These are phyloP conservation scores for Podarcis lilfordi DNA, from an alignment of 2,797 vertebrate species.

Conservation along the genomic window DNA sequence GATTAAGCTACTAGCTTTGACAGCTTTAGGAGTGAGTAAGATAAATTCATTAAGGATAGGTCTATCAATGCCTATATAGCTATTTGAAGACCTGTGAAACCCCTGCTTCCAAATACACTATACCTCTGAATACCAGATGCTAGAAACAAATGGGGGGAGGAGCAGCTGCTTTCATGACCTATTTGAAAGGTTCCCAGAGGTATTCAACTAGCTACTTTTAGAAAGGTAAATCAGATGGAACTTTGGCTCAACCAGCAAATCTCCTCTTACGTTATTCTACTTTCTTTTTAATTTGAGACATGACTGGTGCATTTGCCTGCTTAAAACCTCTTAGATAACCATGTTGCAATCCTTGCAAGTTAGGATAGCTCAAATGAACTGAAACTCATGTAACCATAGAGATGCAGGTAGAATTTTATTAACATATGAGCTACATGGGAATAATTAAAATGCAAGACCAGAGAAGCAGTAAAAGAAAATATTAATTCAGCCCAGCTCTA, in stretches of 20 bases:
- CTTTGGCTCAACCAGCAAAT: background rate
- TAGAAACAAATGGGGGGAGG: background rate
- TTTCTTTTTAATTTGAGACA: background rate
- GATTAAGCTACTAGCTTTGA: background rate
- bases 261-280: background rate
- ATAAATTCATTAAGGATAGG: background rate
- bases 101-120: no score
- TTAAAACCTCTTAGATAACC: background rate
- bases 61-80: no score
- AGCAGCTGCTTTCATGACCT: background rate
- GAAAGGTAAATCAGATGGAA: background rate
- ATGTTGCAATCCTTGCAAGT: background rate
- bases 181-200: background rate
- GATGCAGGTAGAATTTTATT: background rate
- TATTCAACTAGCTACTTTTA: no score
- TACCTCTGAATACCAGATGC: background rate
- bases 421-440: conserved; percentile 16
- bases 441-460: conserved; percentile 17
- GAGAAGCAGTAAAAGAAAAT: conserved; percentile 27
- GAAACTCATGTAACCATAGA: background rate
- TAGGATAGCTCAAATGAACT: background rate
- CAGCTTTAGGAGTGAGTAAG: background rate
- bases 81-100: no score
- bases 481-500: background rate
- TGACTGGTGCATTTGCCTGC: background rate